Conservation (phyloP, 2,113 vertebrate genomes). For the Hemichromis elongatus region DNA sequence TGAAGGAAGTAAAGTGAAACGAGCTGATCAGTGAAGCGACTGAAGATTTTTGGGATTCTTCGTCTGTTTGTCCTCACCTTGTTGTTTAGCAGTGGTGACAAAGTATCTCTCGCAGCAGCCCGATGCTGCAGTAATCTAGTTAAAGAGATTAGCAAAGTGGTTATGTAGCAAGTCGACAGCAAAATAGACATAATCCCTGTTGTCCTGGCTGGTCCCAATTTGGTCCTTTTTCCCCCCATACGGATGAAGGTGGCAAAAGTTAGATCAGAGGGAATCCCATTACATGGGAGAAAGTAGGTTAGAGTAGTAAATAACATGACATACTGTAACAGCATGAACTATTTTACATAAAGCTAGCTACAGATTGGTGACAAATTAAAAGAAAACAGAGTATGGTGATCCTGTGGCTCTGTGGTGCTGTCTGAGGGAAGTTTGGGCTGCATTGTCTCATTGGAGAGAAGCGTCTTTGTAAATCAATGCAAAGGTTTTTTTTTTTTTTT, state of each 20-base stretch:
- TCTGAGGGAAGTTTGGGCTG: too few species aligned
- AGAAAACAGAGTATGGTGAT: too few species aligned
- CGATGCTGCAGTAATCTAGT: conserved; percentile 33
- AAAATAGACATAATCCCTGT: conserved; percentile 57
- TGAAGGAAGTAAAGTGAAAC: neutral
- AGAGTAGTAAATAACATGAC: neutral
- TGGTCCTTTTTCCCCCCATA: neutral
- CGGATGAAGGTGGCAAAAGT: neutral
- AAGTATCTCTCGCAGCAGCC: neutral
- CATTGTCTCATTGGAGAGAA: too few species aligned
- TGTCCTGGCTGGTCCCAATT: neutral
- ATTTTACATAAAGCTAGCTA: neutral
- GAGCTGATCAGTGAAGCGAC: neutral
- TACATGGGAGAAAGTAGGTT: neutral
- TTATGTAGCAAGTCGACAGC: conserved; percentile 31
- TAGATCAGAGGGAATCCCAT: neutral
- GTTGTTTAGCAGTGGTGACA: neutral
- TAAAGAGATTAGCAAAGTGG: conserved; percentile 44
- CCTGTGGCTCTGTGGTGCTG: too few species aligned
- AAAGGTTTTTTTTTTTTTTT: too few species aligned
- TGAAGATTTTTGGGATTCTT: neutral
- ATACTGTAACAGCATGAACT: neutral
- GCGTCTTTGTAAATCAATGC: neutral
- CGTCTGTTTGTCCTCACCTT: neutral
- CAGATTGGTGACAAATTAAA: neutral